Percentiles rank a stretch among this genome's conserved stretches.
Conservation (phyloP, 2,888 invertebrate species). For the Cerastis leucographa region DNA sequence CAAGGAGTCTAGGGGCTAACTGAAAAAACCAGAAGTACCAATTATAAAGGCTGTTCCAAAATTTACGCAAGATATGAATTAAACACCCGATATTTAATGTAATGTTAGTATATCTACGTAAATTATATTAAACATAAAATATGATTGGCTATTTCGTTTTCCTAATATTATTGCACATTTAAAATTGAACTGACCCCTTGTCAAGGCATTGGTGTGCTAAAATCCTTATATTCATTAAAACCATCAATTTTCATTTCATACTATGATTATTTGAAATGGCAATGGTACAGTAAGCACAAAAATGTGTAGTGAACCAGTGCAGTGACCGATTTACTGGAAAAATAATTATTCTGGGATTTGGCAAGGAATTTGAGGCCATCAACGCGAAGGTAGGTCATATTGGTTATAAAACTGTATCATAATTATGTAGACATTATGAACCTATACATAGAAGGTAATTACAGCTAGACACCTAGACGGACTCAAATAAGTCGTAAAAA, state of each 20-base stretch:
- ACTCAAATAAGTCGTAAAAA: neutral
- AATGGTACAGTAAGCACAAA: slow-evolving; percentile 49
- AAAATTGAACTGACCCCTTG: slow-evolving; percentile 30
- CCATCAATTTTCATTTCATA: slow-evolving; percentile 61
- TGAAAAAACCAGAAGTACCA: too few relatives aligned
- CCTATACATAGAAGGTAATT: neutral
- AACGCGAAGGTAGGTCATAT: too few relatives aligned
- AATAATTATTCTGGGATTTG: neutral
- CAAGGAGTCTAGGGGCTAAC: neutral
- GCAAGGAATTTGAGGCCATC: neutral
- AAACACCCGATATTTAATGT: neutral
- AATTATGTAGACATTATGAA: neutral
- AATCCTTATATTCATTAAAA: slow-evolving; percentile 51
- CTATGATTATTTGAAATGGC: slow-evolving; percentile 43
- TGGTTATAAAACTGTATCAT: neutral
- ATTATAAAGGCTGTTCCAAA: too few relatives aligned
- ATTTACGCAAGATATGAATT: too few relatives aligned
- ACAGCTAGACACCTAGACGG: too few relatives aligned
- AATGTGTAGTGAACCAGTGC: neutral
- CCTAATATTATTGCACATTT: slow-evolving; percentile 13
- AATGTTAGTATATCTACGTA: neutral
- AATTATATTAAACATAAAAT: neutral
- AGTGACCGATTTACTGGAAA: neutral
- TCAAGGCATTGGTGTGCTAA: slow-evolving; percentile 19
- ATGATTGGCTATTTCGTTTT: neutral